Base-by-base conservation (phyloP, 2,888 invertebrate genomes). In the Tinea trinotella region DNA sequence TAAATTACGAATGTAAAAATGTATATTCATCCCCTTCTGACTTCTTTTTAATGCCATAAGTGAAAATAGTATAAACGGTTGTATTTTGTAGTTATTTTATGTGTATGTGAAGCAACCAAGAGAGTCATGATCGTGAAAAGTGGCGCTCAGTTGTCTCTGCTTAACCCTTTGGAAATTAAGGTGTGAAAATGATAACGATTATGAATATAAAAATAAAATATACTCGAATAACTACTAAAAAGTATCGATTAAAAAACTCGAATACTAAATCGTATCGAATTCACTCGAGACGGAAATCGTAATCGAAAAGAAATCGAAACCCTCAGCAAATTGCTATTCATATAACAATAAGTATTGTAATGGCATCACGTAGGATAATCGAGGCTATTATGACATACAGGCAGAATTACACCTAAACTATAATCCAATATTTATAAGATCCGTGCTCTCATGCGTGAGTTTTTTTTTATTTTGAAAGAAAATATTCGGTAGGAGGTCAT, bases 341-440 rank as follows among this genome's bases (percentile, higher is more conserved):
- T 35, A 35, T 18, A n/a, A 75, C 69, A 77, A 74, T 64, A 64
- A 62, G 64, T 68, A 80, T 83, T 78, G 80, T 84, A 84, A 85
- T 85, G 70, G 76, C 77, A 83, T 84, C 85, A 85, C 85, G 84
- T 85, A 83, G 73, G 66, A 77, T 81, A 83, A 85, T 81, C 81
- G 76, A 67, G 59, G 77, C 73, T 78, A 84, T 85, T 85, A 84
- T 84, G 83, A 84, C 84, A 83, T 79, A 78, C 78, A 72, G 70
- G 65, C 64, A 73, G 80, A 80, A 83, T 81, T 80, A 79, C 81
- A 76, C 79, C 80, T 80, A 76, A 83, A 54, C 67, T 77, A 80
- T 84, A 84, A 84, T 83, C 84, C 84, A 84, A 84, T 84, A 82
- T 83, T 81, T 81, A 83, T 83, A 76, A 69, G 75, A 70, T 72